A percentile compares a stretch with the other conserved stretches of the same genome.
Conservation (phyloP, 2,888 invertebrate genomes). For the Neuroscelio doddi region DNA sequence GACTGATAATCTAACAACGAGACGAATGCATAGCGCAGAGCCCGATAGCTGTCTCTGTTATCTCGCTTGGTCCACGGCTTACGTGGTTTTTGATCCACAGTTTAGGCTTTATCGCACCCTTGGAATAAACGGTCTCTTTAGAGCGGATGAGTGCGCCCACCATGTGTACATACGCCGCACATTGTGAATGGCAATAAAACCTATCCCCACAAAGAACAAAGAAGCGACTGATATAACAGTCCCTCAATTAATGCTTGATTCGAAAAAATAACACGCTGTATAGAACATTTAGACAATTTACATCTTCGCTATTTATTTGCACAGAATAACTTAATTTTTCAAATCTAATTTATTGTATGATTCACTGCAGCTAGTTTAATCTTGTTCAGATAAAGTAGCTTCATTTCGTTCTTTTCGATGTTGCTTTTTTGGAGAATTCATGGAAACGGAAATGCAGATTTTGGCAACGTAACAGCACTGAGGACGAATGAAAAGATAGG, state of each 20-base stretch:
- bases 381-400: neutral
- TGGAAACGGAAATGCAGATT: no score
- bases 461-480: neutral
- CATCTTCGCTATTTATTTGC: slow-evolving; percentile 3
- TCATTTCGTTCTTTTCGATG: no score
- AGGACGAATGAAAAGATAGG: no score
- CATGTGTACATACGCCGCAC: slow-evolving; percentile 33
- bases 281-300: no score
- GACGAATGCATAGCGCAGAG: slow-evolving; percentile 32
- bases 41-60: slow-evolving; percentile 15
- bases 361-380: neutral
- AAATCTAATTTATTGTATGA: neutral
- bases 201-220: slow-evolving; percentile 45
- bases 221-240: slow-evolving; percentile 41
- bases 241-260: slow-evolving; percentile 40
- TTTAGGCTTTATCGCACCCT: slow-evolving; percentile 44
- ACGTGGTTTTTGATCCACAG: slow-evolving; percentile 44
- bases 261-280: slow-evolving; percentile 43
- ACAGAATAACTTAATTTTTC: neutral
- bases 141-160: slow-evolving; percentile 4
- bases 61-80: slow-evolving; percentile 16
- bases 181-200: slow-evolving; percentile 43
- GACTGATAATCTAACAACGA: slow-evolving; percentile 36
- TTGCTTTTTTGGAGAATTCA: neutral
- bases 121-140: slow-evolving; percentile 29